Evolutionary conservation across 1,140 invertebrate species (phyloP), one percentile per base, ranked within the genome.

Genomic region (Drosophila ananassae): DNA sequence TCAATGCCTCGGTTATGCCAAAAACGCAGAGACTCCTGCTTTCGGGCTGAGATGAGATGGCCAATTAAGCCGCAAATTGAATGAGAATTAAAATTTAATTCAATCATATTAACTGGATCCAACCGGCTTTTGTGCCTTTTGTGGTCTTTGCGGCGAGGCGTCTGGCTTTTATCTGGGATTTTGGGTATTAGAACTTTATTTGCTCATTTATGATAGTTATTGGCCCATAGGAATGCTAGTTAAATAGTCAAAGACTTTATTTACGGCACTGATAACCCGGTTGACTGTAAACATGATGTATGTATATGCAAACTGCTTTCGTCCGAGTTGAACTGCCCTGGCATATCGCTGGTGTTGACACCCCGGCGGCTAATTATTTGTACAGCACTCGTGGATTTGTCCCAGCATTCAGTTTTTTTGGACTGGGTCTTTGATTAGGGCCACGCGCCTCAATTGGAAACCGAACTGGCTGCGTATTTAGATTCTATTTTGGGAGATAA

Each of bases 351-450:
- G 39, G 4, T 47, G 44, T 55, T 69, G 73, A 63, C 60, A 52
- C 52, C 34, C 34, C 52, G 34, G 25, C 34, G 59, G 52, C 80
- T 83, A 84, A 84, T 84, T 84, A 79, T 72, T 83, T 53, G 62
- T 24, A 32, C 67, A 71, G 44, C 72, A 77, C 73, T 69, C 78
- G 47, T 59, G 30, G 44, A 47, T 13, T 47, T 21, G 17, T 21
- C 44, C 44, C 17, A 4, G 44, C 21, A 24, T 44, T 44, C 9
- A 21, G 21, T 47, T 47, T 21, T 44, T 46, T 47, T 59, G 52
- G 44, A n/a, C 44, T 6, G 41, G 24, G 34, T 48, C 13, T 46
- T 81, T 81, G 80, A 84, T 76, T 60, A 53, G 55, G 69, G 77
- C 62, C 80, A 84, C 80, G 81, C 80, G 80, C 77, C 63, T 21